Evolutionary conservation across 2,113 vertebrate genomes (phyloP).

Genomic region (Polyodon spathula): DNA sequence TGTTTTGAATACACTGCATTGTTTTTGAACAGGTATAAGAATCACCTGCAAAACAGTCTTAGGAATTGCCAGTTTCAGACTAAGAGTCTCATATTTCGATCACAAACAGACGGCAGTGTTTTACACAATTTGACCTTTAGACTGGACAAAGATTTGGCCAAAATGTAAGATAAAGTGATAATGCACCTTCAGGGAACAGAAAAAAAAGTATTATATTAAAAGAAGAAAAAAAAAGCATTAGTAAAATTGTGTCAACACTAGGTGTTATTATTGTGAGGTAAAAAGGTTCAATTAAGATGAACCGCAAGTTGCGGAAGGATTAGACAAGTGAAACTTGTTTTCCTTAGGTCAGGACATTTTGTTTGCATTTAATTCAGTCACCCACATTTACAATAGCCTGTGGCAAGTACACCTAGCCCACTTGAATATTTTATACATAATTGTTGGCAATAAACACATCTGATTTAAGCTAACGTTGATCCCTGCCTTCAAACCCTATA

Average conservation of each 20-base stretch:
- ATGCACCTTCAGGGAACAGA: too few relatives aligned
- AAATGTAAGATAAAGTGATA: too few relatives aligned
- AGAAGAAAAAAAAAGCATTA: too few relatives aligned
- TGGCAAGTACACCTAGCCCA: slow-evolving; percentile 20
- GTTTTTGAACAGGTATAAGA: not conserved
- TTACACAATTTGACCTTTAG: too few relatives aligned
- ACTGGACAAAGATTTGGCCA: too few relatives aligned
- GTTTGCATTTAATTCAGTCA: slow-evolving; percentile 10
- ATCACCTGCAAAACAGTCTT: too few relatives aligned
- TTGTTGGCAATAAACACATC: slow-evolving; percentile 25
- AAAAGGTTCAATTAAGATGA: not conserved
- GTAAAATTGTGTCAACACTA: not conserved
- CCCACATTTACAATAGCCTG: slow-evolving; percentile 15
- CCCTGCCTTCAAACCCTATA: slow-evolving; percentile 41
- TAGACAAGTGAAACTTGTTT: too few relatives aligned
- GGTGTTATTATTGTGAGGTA: too few relatives aligned
- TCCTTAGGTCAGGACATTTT: not conserved
- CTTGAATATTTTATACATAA: slow-evolving; percentile 28
- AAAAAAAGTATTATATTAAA: too few relatives aligned
- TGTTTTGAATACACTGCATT: not conserved
- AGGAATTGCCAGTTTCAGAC: too few relatives aligned
- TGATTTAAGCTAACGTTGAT: slow-evolving; percentile 39
- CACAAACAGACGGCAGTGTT: too few relatives aligned
- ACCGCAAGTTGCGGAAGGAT: not conserved
- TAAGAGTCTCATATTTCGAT: too few relatives aligned